Conservation (phyloP, 1,140 invertebrate species). For the Zophobas morio region DNA sequence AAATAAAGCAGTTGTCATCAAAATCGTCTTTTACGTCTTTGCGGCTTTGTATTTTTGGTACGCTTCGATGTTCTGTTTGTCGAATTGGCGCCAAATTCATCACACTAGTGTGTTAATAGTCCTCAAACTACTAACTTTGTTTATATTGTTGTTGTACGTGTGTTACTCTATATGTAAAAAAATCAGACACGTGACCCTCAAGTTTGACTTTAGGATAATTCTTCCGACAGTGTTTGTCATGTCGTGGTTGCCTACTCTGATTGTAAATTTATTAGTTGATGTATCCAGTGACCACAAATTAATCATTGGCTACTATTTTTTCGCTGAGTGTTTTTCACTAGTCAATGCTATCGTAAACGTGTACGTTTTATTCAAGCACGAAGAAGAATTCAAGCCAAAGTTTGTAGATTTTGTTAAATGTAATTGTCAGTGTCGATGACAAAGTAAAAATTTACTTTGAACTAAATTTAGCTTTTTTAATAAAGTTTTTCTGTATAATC, state of each 20-base stretch:
- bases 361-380: background rate
- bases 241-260: conserved; percentile 29
- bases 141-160: background rate
- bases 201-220: conserved; percentile 11
- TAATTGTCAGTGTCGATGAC: background rate
- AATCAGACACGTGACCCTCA: background rate
- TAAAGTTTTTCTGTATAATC: background rate
- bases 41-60: background rate
- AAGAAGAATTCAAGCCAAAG: conserved; percentile 7
- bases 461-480: conserved; percentile 15
- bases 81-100: conserved; percentile 18
- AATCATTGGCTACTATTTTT: background rate
- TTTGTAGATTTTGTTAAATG: conserved; percentile 24
- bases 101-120: background rate
- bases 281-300: background rate
- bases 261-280: conserved; percentile 9
- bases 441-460: background rate
- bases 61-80: conserved; percentile 11
- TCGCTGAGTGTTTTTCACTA: background rate
- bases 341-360: background rate
- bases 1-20: conserved; percentile 5
- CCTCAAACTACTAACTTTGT: conserved; percentile 6
- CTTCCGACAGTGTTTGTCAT: conserved; percentile 10
- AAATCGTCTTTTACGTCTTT: conserved; percentile 16
- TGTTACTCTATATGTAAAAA: conserved; percentile 1